Conservation (phyloP, 2,797 vertebrate genomes). For the Apogon hyalosoma region DNA sequence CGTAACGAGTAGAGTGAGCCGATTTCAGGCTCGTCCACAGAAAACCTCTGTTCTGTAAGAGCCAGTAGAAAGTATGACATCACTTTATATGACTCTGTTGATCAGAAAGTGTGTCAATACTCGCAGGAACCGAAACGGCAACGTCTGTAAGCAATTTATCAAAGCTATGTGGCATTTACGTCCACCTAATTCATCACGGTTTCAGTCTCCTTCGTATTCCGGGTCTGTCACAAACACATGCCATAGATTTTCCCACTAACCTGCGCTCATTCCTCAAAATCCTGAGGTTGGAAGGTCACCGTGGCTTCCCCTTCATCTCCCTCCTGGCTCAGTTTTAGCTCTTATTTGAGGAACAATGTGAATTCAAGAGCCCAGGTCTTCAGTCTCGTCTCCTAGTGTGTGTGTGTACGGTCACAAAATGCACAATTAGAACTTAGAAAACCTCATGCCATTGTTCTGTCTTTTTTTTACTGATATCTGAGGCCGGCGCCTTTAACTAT, state of each 20-base stretch:
- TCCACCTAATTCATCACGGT: constrained; percentile 35
- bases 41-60: neutral
- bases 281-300: neutral
- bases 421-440: too few relatives aligned
- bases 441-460: too few relatives aligned
- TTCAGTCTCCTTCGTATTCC: constrained; percentile 7
- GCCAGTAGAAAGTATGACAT: too few relatives aligned
- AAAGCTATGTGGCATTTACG: constrained; percentile 10
- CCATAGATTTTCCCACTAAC: constrained; percentile 12
- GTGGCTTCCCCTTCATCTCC: constrained; percentile 21
- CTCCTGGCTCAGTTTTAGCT: neutral
- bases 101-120: neutral
- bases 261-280: constrained; percentile 18
- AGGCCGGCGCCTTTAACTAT: too few relatives aligned
- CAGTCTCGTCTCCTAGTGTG: too few relatives aligned
- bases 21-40: neutral
- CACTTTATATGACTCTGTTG: too few relatives aligned
- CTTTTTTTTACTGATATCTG: too few relatives aligned
- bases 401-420: too few relatives aligned
- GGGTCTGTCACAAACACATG: constrained; percentile 13
- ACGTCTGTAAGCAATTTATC: constrained; percentile 39
- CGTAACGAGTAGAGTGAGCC: constrained; percentile 1
- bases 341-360: constrained; percentile 23
- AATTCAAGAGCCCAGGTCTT: neutral
- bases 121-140: constrained; percentile 13